Evolutionary conservation across 2,113 vertebrate species (phyloP).

Genomic region (Odontophorus gujanensis): DNA sequence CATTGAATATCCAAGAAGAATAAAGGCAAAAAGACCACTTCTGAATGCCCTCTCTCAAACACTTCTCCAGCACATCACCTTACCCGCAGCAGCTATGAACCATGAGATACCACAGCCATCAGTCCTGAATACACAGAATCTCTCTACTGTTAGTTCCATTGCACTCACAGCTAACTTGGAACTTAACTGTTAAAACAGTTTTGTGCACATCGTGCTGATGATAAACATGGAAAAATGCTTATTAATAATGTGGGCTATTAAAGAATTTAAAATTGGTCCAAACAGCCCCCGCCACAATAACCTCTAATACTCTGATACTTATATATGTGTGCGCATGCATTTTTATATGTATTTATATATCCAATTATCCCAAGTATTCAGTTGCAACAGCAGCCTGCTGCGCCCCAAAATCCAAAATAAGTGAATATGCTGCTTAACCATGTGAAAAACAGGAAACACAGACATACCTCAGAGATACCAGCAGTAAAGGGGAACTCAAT

Average conservation of each 20-base stretch:
- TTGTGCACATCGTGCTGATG: fast-evolving
- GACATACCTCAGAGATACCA: not conserved
- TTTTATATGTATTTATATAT: not conserved
- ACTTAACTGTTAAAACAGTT: not conserved
- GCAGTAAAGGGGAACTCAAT: not conserved
- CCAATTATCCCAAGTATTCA: not conserved
- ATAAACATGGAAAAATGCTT: not conserved
- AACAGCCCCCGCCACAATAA: not conserved
- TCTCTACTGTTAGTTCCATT: not conserved
- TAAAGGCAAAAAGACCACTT: not conserved
- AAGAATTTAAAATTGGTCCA: not conserved
- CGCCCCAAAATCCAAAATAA: not conserved
- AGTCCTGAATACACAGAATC: not conserved
- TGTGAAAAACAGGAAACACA: not conserved
- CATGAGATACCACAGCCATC: not conserved
- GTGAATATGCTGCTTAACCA: not conserved
- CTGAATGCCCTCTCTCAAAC: not conserved
- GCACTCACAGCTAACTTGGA: not conserved
- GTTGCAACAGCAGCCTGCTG: not conserved
- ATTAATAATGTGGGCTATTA: not conserved
- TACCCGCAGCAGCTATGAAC: not conserved
- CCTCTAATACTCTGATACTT: not conserved
- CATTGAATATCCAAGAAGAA: not conserved
- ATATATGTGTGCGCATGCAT: not conserved
- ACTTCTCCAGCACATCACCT: not conserved